A percentile compares a stretch with the other conserved stretches of the same genome.
phyloP scores from a whole-genome alignment of 1,140 invertebrate species.

The Drosophila mauritiana region DNA sequence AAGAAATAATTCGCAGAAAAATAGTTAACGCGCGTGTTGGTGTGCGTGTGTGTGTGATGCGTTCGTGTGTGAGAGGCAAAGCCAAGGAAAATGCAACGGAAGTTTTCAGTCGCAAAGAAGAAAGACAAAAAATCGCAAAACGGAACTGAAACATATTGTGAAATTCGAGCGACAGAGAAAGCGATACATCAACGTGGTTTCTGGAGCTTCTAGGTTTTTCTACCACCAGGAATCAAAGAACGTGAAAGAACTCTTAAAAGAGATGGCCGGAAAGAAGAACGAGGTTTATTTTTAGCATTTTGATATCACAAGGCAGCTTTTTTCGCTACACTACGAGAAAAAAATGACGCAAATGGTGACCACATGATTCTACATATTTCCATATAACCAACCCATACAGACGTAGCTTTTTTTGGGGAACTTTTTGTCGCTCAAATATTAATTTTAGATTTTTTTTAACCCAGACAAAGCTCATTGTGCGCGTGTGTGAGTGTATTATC shows the following conservation, averaged over 20 bases:
- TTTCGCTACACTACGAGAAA: constrained; percentile 62
- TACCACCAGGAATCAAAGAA: constrained; percentile 54
- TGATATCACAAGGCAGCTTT: constrained; percentile 74
- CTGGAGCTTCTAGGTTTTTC: constrained; percentile 47
- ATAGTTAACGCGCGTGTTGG: constrained; percentile 30
- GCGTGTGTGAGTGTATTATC: constrained; percentile 38
- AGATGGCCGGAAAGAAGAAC: constrained; percentile 57
- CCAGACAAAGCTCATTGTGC: constrained; percentile 39
- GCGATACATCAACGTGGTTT: constrained; percentile 39
- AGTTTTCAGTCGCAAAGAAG: constrained; percentile 34
- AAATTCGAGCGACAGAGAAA: constrained; percentile 41
- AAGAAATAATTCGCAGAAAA: constrained; percentile 21
- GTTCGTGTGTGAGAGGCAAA: constrained; percentile 26
- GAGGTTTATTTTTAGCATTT: constrained; percentile 76
- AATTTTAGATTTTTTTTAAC: constrained; percentile 76
- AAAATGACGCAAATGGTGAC: constrained; percentile 74
- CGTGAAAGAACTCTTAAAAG: constrained; percentile 31
- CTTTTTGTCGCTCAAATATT: constrained; percentile 79
- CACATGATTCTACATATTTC: constrained; percentile 79
- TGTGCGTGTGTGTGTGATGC: constrained; percentile 26
- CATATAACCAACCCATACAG: constrained; percentile 63
- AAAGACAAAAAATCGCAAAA: constrained; percentile 35
- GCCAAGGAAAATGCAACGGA: constrained; percentile 57
- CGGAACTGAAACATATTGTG: constrained; percentile 56
- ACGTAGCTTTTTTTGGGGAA: constrained; percentile 23